Conservation (phyloP, 1,140 invertebrate genomes). For the Leptinotarsa texana region DNA sequence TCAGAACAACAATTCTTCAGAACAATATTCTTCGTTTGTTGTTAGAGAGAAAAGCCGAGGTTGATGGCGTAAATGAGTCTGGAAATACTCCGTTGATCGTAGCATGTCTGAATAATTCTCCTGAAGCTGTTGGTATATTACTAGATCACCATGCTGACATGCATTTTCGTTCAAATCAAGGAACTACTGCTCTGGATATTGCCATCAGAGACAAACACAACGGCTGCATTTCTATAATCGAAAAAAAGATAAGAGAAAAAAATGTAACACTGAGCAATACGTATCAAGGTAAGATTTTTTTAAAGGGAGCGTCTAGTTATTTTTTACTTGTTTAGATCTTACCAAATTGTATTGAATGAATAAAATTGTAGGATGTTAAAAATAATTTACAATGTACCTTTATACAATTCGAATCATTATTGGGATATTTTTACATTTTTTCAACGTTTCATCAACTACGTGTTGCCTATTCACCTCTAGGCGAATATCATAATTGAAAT, state of each 20-base stretch:
- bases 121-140: not conserved
- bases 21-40: conserved; percentile 3
- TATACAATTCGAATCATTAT: too few species aligned
- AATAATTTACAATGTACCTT: too few species aligned
- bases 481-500: too few species aligned
- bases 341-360: too few species aligned
- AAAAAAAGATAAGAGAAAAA: not conserved
- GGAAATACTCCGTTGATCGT: not conserved
- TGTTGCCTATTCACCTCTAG: too few species aligned
- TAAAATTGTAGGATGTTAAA: too few species aligned
- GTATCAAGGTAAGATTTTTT: too few species aligned
- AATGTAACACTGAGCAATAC: too few species aligned
- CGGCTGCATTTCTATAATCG: not conserved
- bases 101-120: not conserved
- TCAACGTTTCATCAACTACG: too few species aligned
- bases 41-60: conserved; percentile 4
- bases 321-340: too few species aligned
- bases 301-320: too few species aligned
- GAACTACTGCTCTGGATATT: not conserved
- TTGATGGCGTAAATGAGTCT: not conserved
- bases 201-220: not conserved
- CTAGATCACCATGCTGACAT: not conserved
- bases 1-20: not conserved
- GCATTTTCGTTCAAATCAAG: not conserved
- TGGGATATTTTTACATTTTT: too few species aligned